These are phyloP conservation scores for Tachuris rubrigastra DNA, from an alignment of 2,113 vertebrate genomes.

Conservation along the genomic window DNA sequence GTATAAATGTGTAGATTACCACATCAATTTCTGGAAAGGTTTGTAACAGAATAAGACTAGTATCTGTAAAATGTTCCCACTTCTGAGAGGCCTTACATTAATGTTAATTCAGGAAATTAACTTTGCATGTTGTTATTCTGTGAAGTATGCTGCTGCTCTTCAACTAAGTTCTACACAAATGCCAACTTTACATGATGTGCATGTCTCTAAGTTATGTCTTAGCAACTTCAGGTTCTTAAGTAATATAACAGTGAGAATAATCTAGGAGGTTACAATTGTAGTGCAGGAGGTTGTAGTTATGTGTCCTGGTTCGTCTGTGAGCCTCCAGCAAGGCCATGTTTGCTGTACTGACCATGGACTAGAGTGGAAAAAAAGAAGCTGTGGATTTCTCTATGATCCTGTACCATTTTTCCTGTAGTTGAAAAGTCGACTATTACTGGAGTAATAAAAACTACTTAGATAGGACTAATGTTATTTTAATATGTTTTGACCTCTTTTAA, in stretches of 20 bases:
- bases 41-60: background rate
- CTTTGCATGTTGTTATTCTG: background rate
- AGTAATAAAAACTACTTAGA: background rate
- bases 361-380: background rate
- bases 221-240: background rate
- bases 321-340: background rate
- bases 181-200: background rate
- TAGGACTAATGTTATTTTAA: background rate
- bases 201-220: background rate
- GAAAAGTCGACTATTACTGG: background rate
- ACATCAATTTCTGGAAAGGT: background rate
- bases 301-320: background rate
- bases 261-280: background rate
- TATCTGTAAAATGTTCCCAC: background rate
- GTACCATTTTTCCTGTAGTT: background rate
- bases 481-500: background rate
- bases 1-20: background rate
- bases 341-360: background rate
- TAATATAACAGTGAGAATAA: background rate
- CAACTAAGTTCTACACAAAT: background rate
- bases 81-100: background rate
- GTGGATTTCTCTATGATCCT: background rate
- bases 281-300: background rate
- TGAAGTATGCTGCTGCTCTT: background rate
- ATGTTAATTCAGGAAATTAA: background rate